Conservation (phyloP, 1,140 invertebrate species). For the Brachionus koreanus region DNA sequence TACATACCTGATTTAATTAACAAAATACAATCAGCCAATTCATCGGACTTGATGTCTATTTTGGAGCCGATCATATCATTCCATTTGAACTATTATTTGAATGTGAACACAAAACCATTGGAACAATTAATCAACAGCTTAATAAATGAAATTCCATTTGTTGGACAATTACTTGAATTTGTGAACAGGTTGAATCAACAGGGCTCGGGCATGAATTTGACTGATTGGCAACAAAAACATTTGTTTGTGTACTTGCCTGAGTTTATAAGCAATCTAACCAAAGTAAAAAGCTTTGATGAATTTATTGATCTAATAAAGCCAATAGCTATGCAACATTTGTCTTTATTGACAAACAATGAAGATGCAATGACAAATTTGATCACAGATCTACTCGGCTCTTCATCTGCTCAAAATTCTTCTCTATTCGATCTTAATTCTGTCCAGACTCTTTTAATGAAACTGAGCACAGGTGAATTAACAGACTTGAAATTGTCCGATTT, state of each 20-base stretch:
- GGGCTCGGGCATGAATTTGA: background rate
- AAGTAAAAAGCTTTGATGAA: background rate
- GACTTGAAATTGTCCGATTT: background rate
- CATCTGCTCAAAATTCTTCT: background rate
- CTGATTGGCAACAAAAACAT: background rate
- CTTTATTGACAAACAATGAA: background rate
- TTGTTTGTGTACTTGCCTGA: slow-evolving; percentile 1
- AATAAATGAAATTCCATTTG: background rate
- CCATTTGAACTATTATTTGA: slow-evolving; percentile 12
- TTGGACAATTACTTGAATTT: background rate
- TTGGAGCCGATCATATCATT: background rate
- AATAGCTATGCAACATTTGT: background rate
- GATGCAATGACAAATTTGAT: background rate
- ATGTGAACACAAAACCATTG: background rate
- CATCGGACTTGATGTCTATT: background rate
- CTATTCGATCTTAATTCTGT: background rate
- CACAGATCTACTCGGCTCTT: background rate
- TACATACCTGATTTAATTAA: background rate
- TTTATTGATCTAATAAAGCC: background rate
- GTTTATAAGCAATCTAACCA: background rate
- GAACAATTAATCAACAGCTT: background rate
- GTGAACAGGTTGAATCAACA: background rate
- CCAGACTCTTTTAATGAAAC: background rate
- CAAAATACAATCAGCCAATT: background rate
- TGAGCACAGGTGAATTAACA: background rate